These are phyloP conservation scores for Rhingia campestris DNA, from an alignment of 2,888 invertebrate genomes.

Conservation along the genomic window DNA sequence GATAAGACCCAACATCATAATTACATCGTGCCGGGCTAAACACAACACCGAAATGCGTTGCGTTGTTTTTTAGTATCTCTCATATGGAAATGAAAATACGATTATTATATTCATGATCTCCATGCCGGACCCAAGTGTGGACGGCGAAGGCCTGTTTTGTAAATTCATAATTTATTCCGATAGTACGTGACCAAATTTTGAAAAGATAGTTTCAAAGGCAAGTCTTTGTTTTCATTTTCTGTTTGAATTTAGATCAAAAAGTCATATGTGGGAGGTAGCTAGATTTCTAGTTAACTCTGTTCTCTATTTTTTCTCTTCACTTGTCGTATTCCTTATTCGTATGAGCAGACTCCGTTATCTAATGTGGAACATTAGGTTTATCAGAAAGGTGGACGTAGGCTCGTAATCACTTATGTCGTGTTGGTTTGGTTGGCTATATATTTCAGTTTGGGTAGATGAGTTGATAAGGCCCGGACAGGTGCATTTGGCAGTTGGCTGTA, in stretches of 20 bases:
- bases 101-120: constrained; percentile 40
- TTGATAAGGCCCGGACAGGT: too few relatives aligned
- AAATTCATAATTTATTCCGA: constrained; percentile 73
- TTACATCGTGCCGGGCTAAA: constrained; percentile 55
- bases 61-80: constrained; percentile 33
- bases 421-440: too few relatives aligned
- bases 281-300: constrained; percentile 30
- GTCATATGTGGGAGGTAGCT: constrained; percentile 28
- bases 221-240: constrained; percentile 17
- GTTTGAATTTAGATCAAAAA: constrained; percentile 50
- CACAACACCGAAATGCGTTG: constrained; percentile 53
- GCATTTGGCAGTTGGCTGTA: too few relatives aligned
- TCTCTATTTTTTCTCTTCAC: constrained; percentile 25
- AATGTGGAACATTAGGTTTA: constrained; percentile 61
- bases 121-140: constrained; percentile 47
- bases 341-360: constrained; percentile 60
- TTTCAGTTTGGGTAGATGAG: too few relatives aligned
- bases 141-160: constrained; percentile 46
- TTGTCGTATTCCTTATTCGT: constrained; percentile 32
- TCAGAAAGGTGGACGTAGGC: constrained; percentile 23
- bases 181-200: constrained; percentile 69
- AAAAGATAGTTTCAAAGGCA: constrained; percentile 39
- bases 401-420: too few relatives aligned
- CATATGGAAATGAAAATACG: constrained; percentile 60
- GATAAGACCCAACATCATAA: constrained; percentile 54